Evolutionary conservation across 1,140 invertebrate genomes (phyloP), one percentile per base, ranked within the genome.

Genomic region (Leptinotarsa lineolata): DNA sequence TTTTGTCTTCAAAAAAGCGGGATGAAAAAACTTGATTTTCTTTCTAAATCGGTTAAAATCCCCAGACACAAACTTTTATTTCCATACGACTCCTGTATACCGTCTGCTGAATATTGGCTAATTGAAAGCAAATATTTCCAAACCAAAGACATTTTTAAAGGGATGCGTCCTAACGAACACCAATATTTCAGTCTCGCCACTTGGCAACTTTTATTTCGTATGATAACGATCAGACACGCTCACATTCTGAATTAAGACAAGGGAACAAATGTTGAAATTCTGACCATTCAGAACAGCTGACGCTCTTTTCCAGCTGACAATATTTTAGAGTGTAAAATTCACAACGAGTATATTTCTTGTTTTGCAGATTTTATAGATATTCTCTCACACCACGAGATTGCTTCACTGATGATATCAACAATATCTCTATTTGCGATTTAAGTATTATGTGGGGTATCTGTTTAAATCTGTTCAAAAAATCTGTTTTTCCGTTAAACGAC

Each of bases 131-230:
- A 11, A 39, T 39, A 39, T 39, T 39, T 39, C 2, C 8, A 11
- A 39, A 39, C 30, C 30, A 39, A 54, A 18, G 48, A 18, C n/a
- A 54, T 54, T 54, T 54, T 54, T 18, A 18, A 16, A 54, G 48
- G 48, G n/a, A 54, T 54, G 16, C n/a, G 22, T 15, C 15, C 11
- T 22, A 64, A 64, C 12, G 13, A 15, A 64, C 20, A 64, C 12
- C 61, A 22, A 64, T 64, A 64, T 64, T 22, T 64, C 61, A 64
- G 61, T 64, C 20, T 64, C 20, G 24, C 61, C 61, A 64, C 61
- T 64, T 64, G 61, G 61, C 22, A 64, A 21, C 3, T 21, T 64
- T 30, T 30, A 64, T 64, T 64, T 22, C 20, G 18, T 21, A 64
- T 64, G 61, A 64, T 64, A 64, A 64, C 61, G 11, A 20, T 21